phyloP scores from a whole-genome alignment of 1,140 invertebrate species.

The Drosophila elegans region DNA sequence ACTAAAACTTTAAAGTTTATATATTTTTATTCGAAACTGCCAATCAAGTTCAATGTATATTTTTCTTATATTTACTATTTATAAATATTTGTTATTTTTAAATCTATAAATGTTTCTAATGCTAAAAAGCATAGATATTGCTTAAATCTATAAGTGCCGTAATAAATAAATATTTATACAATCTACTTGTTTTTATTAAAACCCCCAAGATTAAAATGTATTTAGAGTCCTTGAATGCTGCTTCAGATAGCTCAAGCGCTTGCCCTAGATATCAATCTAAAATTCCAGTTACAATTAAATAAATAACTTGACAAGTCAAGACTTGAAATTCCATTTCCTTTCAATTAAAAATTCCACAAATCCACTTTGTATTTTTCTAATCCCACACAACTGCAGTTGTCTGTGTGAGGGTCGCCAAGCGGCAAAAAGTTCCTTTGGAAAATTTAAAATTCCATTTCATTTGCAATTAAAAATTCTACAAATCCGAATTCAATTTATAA shows the following conservation, averaged over 20 bases:
- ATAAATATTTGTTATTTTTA: too few species aligned
- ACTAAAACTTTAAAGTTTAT: too few species aligned
- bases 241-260: not conserved
- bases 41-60: too few species aligned
- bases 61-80: too few species aligned
- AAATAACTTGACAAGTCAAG: conserved; percentile 7
- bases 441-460: conserved; percentile 24
- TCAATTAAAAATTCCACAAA: conserved; percentile 35
- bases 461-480: conserved; percentile 43
- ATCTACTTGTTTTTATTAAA: too few species aligned
- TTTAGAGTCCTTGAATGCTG: too few species aligned
- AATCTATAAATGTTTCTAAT: too few species aligned
- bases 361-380: conserved; percentile 7
- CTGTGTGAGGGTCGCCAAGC: not conserved
- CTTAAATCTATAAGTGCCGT: too few species aligned
- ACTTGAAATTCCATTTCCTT: conserved; percentile 11
- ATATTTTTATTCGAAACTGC: too few species aligned
- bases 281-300: not conserved
- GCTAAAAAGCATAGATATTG: too few species aligned
- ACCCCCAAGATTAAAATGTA: too few species aligned
- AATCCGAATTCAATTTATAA: conserved; percentile 40
- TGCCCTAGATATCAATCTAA: not conserved
- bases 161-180: too few species aligned
- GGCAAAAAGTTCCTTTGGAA: conserved; percentile 3
- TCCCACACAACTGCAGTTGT: not conserved